Evolutionary conservation across 2,113 vertebrate genomes (phyloP).

Genomic region (Dascyllus trimaculatus): DNA sequence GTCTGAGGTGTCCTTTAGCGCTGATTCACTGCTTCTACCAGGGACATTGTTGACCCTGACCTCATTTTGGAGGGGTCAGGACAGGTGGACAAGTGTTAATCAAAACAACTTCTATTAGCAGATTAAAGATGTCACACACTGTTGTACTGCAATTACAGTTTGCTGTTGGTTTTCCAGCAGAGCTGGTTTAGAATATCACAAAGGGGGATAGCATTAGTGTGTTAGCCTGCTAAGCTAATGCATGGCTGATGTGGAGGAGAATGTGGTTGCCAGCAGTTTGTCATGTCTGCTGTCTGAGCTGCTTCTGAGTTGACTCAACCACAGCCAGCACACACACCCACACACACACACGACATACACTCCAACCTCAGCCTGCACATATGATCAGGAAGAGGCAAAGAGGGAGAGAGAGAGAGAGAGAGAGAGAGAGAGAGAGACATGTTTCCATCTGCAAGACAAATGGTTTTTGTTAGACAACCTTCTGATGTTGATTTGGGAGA

Average conservation of each 20-base stretch:
- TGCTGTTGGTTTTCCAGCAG: conserved; percentile 13
- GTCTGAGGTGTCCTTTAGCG: conserved; percentile 25
- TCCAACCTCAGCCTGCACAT: conserved; percentile 73
- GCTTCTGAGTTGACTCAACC: conserved; percentile 82
- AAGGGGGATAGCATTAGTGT: conserved; percentile 36
- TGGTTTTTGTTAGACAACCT: conserved; percentile 83
- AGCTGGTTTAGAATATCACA: conserved; percentile 8
- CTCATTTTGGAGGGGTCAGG: conserved; percentile 18
- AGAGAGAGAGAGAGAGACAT: conserved; percentile 63
- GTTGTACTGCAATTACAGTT: conserved; percentile 18
- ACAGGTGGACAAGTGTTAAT: conserved; percentile 16
- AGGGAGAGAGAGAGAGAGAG: conserved; percentile 36
- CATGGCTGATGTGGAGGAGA: conserved; percentile 82
- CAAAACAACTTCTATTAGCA: conserved; percentile 30
- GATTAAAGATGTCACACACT: conserved; percentile 27
- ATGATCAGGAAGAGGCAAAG: conserved; percentile 77
- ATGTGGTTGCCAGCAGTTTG: conserved; percentile 86
- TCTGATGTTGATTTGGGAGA: conserved; percentile 86
- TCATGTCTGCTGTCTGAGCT: conserved; percentile 83
- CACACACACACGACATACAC: conserved; percentile 22
- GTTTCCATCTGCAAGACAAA: conserved; percentile 86
- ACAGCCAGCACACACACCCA: conserved; percentile 68
- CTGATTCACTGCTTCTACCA: conserved; percentile 39
- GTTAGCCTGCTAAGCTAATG: conserved; percentile 77
- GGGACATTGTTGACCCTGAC: conserved; percentile 34